Base-by-base conservation (phyloP, 2,888 invertebrate species). In the Timandra comae region DNA sequence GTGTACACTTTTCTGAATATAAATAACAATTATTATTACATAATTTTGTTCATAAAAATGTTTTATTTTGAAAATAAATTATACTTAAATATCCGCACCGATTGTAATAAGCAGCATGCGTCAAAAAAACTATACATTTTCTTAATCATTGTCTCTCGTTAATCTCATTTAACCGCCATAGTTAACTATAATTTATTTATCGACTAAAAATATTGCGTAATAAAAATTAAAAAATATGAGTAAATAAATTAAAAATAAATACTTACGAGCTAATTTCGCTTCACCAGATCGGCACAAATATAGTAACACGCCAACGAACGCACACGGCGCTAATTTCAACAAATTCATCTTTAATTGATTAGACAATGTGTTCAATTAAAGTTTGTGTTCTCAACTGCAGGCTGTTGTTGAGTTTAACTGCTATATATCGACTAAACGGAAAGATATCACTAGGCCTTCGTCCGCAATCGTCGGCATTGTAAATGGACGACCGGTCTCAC, bases 241-340 rank as follows among this genome's bases (percentile, higher is more conserved):
- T n/a, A n/a, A n/a, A n/a, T n/a, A n/a, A n/a, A n/a, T n/a, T n/a
- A 19, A 26, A 37, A 31, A 19, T 7, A 38, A 29, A 34, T 23
- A 78, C 79, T 77, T 52, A 81, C 80, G 80, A 42, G 77, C 72
- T 28, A 74, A 37, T 52, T 55, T 81, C 0, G 74, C 65, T 30
- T 63, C 43, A 44, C 64, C 69, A 48, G 50, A 43, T 12, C 47
- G 49, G 36, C 53, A 60, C 32, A 61, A 52, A n/a, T n/a, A n/a
- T 30, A 59, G 44, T 32, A 63, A 30, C 30, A 70, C 20, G 12
- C 54, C 53, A 32, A 72, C 39, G 8, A 61, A 43, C 29, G 62
- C 58, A 60, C 57, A 38, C 31, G 43, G 44, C 29, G 53, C 13
- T 21, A 41, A 27, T 7, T 43, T 41, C 44, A 64, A 55, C 33